Base-by-base conservation (phyloP, 2,113 vertebrate species). In the Ctenodactylus gundi region DNA sequence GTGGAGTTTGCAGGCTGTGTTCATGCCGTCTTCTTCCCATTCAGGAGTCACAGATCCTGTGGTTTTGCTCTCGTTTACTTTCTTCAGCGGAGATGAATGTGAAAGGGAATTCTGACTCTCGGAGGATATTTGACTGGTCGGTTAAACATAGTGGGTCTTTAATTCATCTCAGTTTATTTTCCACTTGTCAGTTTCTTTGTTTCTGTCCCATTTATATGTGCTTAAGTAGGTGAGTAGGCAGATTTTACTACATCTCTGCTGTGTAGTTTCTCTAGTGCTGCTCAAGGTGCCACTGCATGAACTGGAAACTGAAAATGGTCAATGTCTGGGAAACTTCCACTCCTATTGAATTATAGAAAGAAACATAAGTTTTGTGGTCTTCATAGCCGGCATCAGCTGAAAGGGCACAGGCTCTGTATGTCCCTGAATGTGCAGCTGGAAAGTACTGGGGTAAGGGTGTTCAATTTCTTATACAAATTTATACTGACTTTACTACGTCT, bases 231-330 rank as follows among this genome's bases (percentile, higher is more conserved):
- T 97, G 95, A 96, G 55, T 13, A 95, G 92, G 94, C 93, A 96
- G 6, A 93, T 93, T 94, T 96, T 93, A 88, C 78, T 90, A 39
- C 93, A 41, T 93, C 89, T 97, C 94, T 89, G 95, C 91, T 93
- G 97, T 96, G 76, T 94, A 78, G 94, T 97, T 93, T 97, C 82
- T 75, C 85, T 91, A 49, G 64, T 0, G 44, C 80, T 4, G 58
- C 91, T 98, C 62, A 94, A 15, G 6, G 91, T 96, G 95, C 92
- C 91, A 94, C 94, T 96, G 60, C 80, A 91, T 97, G 97, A 98
- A 95, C 97, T 97, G 96, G 97, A 98, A 98, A 93, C 91, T 92
- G 88, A 93, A 75, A 92, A 89, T 97, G 97, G 97, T 97, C 97
- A 97, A 97, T 97, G 96, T 94, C 85, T 92, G 23, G 92, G 73